Percentiles rank a stretch among this genome's conserved stretches.
Conservation (phyloP, 1,140 invertebrate genomes). For the Chrysoperla carnea region DNA sequence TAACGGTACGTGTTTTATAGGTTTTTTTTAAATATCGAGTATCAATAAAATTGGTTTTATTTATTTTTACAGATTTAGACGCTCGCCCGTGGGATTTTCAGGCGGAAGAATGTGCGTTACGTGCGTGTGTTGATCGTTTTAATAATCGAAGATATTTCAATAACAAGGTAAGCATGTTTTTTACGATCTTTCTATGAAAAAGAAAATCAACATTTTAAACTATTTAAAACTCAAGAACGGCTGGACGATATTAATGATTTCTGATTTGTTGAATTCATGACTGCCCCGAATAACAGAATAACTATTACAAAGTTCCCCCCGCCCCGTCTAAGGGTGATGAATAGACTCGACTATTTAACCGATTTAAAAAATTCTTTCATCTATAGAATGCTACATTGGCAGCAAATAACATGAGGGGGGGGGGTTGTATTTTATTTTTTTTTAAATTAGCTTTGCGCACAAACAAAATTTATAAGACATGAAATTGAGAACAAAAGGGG, state of each 20-base stretch:
- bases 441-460: too few species aligned
- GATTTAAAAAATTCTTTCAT: too few species aligned
- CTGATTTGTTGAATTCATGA: too few species aligned
- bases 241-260: neutral
- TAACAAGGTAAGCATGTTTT: slow-evolving; percentile 6
- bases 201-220: slow-evolving; percentile 5
- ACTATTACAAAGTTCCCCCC: neutral
- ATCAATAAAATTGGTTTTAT: slow-evolving; percentile 1
- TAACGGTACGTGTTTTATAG: slow-evolving; percentile 43
- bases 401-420: too few species aligned
- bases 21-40: neutral
- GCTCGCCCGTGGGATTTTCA: slow-evolving; percentile 97
- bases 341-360: too few species aligned
- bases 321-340: too few species aligned
- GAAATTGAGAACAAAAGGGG: too few species aligned
- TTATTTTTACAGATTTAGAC: slow-evolving; percentile 60
- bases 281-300: slow-evolving; percentile 9
- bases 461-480: too few species aligned
- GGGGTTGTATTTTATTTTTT: too few species aligned
- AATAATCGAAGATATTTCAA: slow-evolving; percentile 75
- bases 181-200: too few species aligned
- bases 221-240: too few species aligned
- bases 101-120: slow-evolving; percentile 88
- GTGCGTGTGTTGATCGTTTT: slow-evolving; percentile 87
- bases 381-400: too few species aligned